A percentile compares a stretch with the other conserved stretches of the same genome.
Evolutionary conservation across 2,113 vertebrate genomes (phyloP).

Genomic region (Syrmaticus mikado): DNA sequence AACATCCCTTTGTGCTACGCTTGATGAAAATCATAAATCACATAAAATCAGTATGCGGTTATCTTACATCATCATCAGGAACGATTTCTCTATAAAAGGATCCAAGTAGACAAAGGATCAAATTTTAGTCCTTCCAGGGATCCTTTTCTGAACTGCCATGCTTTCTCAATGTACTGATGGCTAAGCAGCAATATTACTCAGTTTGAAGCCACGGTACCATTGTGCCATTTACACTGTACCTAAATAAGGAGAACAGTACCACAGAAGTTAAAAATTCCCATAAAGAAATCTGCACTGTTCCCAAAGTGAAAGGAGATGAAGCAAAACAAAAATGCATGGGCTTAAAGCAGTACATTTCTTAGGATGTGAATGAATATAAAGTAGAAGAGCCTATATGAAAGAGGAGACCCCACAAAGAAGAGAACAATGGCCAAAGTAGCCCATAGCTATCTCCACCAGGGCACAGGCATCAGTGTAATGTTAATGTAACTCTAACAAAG

Average conservation of each 20-base stretch:
- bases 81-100: background rate
- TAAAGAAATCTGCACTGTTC: background rate
- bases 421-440: background rate
- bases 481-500: background rate
- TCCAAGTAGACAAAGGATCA: background rate
- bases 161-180: background rate
- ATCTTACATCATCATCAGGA: background rate
- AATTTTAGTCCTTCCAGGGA: background rate
- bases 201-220: background rate
- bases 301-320: background rate
- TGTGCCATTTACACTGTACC: background rate
- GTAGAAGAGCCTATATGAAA: background rate
- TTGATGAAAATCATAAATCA: background rate
- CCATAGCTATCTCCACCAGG: background rate
- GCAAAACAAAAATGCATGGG: background rate
- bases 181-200: rapidly evolving
- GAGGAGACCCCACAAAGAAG: background rate
- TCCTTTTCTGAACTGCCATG: background rate
- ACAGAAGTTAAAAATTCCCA: background rate
- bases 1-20: background rate
- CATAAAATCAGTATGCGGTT: background rate
- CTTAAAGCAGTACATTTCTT: rapidly evolving
- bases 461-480: background rate
- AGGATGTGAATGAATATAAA: background rate
- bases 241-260: background rate